Evolutionary conservation across 1,140 invertebrate species (phyloP).

Genomic region (Psix sp.): DNA sequence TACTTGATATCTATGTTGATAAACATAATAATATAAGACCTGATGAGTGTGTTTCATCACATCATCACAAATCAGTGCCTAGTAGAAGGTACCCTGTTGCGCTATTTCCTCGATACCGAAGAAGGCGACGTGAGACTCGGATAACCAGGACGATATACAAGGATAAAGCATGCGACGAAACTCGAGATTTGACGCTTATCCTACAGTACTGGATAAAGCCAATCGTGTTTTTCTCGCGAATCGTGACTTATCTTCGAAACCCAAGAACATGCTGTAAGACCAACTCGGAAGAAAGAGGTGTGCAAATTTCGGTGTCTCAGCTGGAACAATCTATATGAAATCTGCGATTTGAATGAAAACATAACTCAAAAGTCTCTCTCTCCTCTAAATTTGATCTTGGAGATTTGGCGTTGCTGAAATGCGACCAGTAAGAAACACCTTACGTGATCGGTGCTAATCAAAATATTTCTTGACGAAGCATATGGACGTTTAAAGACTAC

Average conservation of each 20-base stretch:
- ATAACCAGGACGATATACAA: slow-evolving; percentile 57
- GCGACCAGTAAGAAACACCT: too few species aligned
- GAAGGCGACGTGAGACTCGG: slow-evolving; percentile 37
- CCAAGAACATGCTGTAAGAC: slow-evolving; percentile 21
- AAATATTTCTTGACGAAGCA: too few species aligned
- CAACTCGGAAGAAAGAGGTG: slow-evolving; percentile 11
- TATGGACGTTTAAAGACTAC: too few species aligned
- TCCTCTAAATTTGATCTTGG: too few species aligned
- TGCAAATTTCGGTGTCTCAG: slow-evolving; percentile 16
- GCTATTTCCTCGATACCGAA: slow-evolving; percentile 37
- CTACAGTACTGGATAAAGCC: slow-evolving; percentile 54
- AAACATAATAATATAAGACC: slow-evolving; percentile 57
- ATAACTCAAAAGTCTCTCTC: too few species aligned
- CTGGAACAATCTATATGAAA: too few species aligned
- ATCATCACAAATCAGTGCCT: slow-evolving; percentile 56
- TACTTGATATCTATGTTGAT: slow-evolving; percentile 63
- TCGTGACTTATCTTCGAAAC: slow-evolving; percentile 55
- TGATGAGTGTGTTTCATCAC: slow-evolving; percentile 57
- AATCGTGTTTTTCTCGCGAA: slow-evolving; percentile 51
- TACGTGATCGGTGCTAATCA: too few species aligned
- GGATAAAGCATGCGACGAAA: slow-evolving; percentile 62
- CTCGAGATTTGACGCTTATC: slow-evolving; percentile 56
- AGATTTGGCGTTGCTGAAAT: too few species aligned
- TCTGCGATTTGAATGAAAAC: too few species aligned
- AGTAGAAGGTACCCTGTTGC: slow-evolving; percentile 49